Evolutionary conservation across 2,797 vertebrate genomes (phyloP), one percentile per base, ranked within the genome.

Genomic region (Limnodromus scolopaceus): DNA sequence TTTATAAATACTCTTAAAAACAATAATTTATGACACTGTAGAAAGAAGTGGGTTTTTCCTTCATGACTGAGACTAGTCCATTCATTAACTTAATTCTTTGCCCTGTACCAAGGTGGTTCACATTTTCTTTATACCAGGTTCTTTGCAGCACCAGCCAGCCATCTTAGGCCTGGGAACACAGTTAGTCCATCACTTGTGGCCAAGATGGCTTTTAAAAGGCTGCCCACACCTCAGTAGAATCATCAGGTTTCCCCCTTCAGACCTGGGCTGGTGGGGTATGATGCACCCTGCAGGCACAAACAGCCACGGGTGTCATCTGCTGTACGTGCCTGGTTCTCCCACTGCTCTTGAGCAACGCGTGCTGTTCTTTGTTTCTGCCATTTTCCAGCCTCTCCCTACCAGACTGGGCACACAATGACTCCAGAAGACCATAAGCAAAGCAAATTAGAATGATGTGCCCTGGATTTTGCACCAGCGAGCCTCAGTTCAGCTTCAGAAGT

Each of bases 401-500:
- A 57, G 53, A 43, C 74, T 74, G 86, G 84, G 82, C 39, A 54
- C 53, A 48, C 48, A 54, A 7, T 18, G 49, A 54, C 86, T 87
- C 86, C n/a, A 46, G 53, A 95, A 96, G 77, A 91, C 46, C 55
- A 72, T 65, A 80, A 64, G 75, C 61, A 89, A 85, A 81, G 58
- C 54, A 84, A 92, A 92, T 96, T 49, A 83, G 77, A 92, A 89
- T 63, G 3, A 89, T 32, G 65, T 78, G 90, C 78, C 78, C 91
- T 80, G 61, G 57, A 80, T 85, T 95, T 83, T 85, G 79, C 75
- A 81, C 53, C 53, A 84, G 57, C 0, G 4, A 72, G 84, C 69
- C 65, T 72, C 75, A 38, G 86, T 76, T 89, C 75, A 55, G 92
- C 84, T 92, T 96, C 75, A 45, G 64, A 93, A 94, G 86, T 96